Evolutionary conservation across 2,888 invertebrate genomes (phyloP).

Genomic region (Stictocephala bisonia): DNA sequence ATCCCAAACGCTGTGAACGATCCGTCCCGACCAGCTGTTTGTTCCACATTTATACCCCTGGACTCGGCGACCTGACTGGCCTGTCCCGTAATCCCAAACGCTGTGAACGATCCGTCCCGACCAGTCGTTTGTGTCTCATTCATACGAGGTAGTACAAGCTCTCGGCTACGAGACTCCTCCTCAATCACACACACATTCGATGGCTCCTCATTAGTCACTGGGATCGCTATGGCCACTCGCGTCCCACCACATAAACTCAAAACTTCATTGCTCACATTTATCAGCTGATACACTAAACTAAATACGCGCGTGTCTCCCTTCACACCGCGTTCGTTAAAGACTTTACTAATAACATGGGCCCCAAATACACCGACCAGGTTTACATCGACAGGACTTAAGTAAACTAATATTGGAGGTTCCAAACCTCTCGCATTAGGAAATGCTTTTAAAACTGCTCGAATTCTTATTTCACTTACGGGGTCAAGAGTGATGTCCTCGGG

Average conservation of each 20-base stretch:
- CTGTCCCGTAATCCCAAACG: no score
- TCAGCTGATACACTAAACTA: background rate
- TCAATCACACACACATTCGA: conserved; percentile 12
- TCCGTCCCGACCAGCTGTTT: no score
- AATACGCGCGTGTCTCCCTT: background rate
- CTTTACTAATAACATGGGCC: conserved; percentile 8
- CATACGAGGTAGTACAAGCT: no score
- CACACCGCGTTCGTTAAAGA: background rate
- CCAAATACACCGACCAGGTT: background rate
- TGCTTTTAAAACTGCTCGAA: background rate
- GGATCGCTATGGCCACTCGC: conserved; percentile 29
- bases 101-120: no score
- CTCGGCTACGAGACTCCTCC: background rate
- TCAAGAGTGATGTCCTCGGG: background rate
- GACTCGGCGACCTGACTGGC: no score
- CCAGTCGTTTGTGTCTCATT: no score
- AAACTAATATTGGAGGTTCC: background rate
- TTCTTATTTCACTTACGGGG: background rate
- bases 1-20: no score
- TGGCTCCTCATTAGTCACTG: background rate
- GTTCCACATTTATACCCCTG: no score
- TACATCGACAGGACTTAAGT: background rate
- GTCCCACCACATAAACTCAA: background rate
- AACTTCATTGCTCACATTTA: background rate
- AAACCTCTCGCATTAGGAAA: background rate